Base-by-base conservation (phyloP, 2,888 invertebrate species). In the Bellardia pandia region DNA sequence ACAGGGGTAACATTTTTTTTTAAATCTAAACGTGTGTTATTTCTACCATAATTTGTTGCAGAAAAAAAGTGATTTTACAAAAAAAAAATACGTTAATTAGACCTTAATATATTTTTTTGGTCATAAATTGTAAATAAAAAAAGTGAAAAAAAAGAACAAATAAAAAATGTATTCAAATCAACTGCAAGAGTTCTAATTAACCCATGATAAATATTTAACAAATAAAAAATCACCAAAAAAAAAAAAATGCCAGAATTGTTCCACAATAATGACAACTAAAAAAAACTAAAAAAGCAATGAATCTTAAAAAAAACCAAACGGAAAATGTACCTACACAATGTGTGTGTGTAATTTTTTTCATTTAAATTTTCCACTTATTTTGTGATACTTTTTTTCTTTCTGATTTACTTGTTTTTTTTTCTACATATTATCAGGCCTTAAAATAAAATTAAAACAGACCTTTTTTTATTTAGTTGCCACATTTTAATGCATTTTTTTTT, bases 101-200 rank as follows among this genome's bases (percentile, higher is more conserved):
- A 72, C 62, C 58, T 69, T 78, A 76, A 86, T 82, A 71, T 77
- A 69, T 16, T 45, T 37, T n/a, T 53, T 78, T 60, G 45, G 3
- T 2, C n/a, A 68, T 79, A 85, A 68, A 84, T 78, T 83, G 45
- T 13, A 72, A 78, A 69, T 9, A 33, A 68, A 76, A 72, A 42
- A 51, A 56, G 16, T 53, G 23, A 14, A 69, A 76, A 76, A 23
- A 23, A 23, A 23, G 23, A 23, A 80, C 51, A 37, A 53, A 64
- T 40, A 56, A 76, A 83, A 78, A 83, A 72, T n/a, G 30, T 75
- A 75, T 42, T 53, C 71, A 80, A 87, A 85, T 74, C 72, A 68
- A 75, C 74, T 84, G 84, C 77, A 75, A 87, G 80, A 76, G 78
- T 75, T 45, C 79, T 88, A 88, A 89, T 88, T 85, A 90, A 84